Evolutionary conservation across 2,797 vertebrate species (phyloP).

Genomic region (Cuculus canorus): DNA sequence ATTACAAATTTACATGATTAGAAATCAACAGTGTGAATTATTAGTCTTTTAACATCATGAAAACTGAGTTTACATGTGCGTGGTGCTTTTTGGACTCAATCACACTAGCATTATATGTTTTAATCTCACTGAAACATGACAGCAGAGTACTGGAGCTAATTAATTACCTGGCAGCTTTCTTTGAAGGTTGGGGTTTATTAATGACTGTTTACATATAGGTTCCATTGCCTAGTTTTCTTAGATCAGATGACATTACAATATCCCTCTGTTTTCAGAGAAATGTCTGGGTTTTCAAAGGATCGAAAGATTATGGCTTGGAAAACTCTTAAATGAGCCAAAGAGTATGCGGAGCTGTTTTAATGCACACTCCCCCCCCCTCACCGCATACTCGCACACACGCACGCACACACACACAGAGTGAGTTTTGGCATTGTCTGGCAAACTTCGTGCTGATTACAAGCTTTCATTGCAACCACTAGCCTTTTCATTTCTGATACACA

Average conservation of each 20-base stretch:
- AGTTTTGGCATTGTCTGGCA: slow-evolving; percentile 67
- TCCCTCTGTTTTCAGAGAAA: slow-evolving; percentile 22
- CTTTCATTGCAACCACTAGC: slow-evolving; percentile 70
- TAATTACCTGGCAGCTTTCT: slow-evolving; percentile 48
- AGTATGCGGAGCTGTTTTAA: slow-evolving; percentile 31
- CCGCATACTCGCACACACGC: neutral
- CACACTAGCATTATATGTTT: neutral
- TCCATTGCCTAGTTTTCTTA: slow-evolving; percentile 2
- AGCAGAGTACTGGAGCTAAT: neutral
- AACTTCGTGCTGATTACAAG: slow-evolving; percentile 75
- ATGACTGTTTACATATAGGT: slow-evolving; percentile 29
- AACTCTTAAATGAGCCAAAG: slow-evolving; percentile 33
- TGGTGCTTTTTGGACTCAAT: slow-evolving; percentile 3
- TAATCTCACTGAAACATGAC: slow-evolving; percentile 15
- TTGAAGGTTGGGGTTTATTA: slow-evolving; percentile 29
- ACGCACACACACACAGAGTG: neutral
- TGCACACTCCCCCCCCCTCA: neutral
- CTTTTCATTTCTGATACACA: slow-evolving; percentile 78
- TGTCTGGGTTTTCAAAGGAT: slow-evolving; percentile 4
- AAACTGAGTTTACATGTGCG: slow-evolving; percentile 5
- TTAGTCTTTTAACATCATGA: neutral
- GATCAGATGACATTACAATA: slow-evolving; percentile 12
- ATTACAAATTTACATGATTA: neutral
- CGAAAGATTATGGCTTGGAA: slow-evolving; percentile 44
- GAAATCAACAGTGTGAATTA: neutral